Evolutionary conservation across 2,113 vertebrate species (phyloP).

Genomic region (Pipra filicauda): DNA sequence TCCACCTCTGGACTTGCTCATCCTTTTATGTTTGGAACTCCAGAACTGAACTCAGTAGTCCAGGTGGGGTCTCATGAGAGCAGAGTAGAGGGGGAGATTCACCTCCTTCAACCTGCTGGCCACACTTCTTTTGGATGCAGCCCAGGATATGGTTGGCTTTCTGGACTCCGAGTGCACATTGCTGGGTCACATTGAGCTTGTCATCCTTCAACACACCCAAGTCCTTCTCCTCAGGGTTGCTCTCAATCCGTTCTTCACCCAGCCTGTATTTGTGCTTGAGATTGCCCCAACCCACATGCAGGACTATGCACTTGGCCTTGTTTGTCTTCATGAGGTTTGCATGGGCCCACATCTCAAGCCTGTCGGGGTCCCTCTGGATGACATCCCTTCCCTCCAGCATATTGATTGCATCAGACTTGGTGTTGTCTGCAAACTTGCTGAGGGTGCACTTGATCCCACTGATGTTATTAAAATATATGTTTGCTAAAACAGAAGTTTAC

Average conservation of each 20-base stretch:
- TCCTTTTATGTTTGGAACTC: not conserved
- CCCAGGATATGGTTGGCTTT: not conserved
- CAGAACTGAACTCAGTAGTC: not conserved
- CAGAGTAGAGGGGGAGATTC: not conserved
- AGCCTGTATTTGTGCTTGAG: not conserved
- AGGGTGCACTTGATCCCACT: rapidly evolving
- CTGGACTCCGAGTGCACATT: not conserved
- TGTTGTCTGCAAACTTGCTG: not conserved
- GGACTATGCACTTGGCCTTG: not conserved
- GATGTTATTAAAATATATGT: not conserved
- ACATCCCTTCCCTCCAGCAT: not conserved
- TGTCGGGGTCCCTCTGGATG: not conserved
- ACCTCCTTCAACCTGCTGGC: not conserved
- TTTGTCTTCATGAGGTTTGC: not conserved
- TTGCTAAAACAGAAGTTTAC: not conserved
- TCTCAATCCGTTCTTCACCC: not conserved
- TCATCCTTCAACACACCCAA: not conserved
- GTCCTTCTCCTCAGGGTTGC: not conserved
- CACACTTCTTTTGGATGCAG: not conserved
- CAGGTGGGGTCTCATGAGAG: not conserved
- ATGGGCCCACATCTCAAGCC: not conserved
- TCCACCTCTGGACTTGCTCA: not conserved
- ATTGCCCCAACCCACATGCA: not conserved
- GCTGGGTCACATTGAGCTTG: not conserved
- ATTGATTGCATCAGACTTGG: not conserved